Evolutionary conservation across 1,140 invertebrate species (phyloP).

Genomic region (Heliothis subflexa): DNA sequence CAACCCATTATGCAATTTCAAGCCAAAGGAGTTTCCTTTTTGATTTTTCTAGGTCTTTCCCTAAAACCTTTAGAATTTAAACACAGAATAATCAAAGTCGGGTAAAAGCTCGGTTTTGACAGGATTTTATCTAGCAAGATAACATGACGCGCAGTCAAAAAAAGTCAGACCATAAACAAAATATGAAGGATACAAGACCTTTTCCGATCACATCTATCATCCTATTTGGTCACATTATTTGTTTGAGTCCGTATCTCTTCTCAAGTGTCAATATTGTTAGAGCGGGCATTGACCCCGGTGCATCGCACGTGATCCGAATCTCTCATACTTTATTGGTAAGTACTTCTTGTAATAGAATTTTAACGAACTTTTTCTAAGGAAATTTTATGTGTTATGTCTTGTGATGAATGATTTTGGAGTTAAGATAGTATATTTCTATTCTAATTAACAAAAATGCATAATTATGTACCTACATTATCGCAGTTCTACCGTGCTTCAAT

Average conservation of each 20-base stretch:
- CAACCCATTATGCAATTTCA: background rate
- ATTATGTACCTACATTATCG: no score
- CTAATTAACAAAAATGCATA: no score
- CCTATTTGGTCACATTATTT: conserved; percentile 78
- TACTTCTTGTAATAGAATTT: background rate
- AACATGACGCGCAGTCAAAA: background rate
- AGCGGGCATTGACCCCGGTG: conserved; percentile 71
- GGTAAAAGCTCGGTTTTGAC: background rate
- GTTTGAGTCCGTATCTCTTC: conserved; percentile 76
- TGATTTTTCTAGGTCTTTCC: no score
- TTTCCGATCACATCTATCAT: conserved; percentile 58
- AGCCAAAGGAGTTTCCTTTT: no score
- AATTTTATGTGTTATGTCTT: no score
- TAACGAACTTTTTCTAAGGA: no score
- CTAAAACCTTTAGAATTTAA: no score
- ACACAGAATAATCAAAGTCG: no score
- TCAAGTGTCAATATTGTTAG: conserved; percentile 80
- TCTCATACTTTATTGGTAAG: conserved; percentile 2
- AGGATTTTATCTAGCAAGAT: background rate
- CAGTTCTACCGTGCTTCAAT: no score
- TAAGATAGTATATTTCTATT: no score
- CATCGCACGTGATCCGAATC: conserved; percentile 68
- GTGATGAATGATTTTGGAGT: no score
- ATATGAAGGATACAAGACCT: conserved; percentile 52
- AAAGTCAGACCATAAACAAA: conserved; percentile 6